phyloP scores from a whole-genome alignment of 2,113 vertebrate species.

The Tautogolabrus adspersus region DNA sequence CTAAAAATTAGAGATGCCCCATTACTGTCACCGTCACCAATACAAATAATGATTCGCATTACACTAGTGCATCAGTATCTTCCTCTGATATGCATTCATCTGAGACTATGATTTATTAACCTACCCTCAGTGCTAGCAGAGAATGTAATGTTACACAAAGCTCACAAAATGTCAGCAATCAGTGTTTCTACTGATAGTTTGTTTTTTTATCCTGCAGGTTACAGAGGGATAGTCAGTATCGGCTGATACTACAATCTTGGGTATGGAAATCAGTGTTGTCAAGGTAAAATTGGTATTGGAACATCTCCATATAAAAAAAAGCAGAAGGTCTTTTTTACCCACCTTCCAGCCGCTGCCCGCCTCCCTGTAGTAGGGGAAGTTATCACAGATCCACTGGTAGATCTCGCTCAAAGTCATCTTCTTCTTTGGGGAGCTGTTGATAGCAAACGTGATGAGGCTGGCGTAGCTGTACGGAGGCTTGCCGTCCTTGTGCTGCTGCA shows the following conservation, averaged over 20 bases:
- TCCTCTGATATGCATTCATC: neutral
- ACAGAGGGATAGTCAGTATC: no score
- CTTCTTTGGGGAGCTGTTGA: slow-evolving; percentile 95
- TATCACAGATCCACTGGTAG: slow-evolving; percentile 94
- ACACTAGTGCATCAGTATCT: no score
- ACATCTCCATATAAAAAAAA: neutral
- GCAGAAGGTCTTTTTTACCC: slow-evolving; percentile 44
- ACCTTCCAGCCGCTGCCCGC: slow-evolving; percentile 94
- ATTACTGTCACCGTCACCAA: neutral
- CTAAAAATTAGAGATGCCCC: neutral
- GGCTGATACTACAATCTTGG: neutral
- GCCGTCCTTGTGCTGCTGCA: slow-evolving; percentile 93
- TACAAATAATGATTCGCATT: neutral
- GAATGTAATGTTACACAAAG: neutral
- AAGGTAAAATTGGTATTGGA: neutral
- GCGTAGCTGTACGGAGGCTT: slow-evolving; percentile 95
- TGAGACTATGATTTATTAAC: no score
- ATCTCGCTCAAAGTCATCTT: slow-evolving; percentile 95
- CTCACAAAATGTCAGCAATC: neutral
- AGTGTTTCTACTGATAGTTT: no score
- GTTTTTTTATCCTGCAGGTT: no score
- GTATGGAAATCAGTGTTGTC: no score
- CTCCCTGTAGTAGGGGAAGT: slow-evolving; percentile 92
- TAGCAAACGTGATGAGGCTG: slow-evolving; percentile 94
- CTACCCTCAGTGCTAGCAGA: neutral